These are phyloP conservation scores for Sciurus carolinensis DNA, from an alignment of 2,797 vertebrate species.

Conservation along the genomic window DNA sequence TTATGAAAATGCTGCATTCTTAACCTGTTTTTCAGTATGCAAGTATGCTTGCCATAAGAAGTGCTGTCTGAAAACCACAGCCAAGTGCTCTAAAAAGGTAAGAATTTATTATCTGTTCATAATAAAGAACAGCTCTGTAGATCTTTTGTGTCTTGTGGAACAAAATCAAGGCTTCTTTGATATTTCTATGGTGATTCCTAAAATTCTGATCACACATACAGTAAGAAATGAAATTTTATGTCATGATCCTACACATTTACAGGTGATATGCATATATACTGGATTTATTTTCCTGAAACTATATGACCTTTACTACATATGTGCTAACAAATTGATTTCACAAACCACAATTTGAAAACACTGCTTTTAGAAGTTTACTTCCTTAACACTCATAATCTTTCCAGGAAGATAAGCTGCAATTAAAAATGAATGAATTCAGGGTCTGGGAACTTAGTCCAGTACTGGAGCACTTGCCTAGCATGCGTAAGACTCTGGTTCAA, in stretches of 20 bases:
- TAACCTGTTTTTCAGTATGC: conserved; percentile 93
- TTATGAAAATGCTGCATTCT: conserved; percentile 64
- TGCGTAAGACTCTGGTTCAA: not conserved
- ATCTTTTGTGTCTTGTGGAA: not conserved
- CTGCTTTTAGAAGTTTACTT: conserved; percentile 28
- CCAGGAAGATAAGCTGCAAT: conserved; percentile 13
- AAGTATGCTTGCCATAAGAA: conserved; percentile 99
- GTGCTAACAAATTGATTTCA: conserved; percentile 43
- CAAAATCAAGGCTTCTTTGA: conserved; percentile 32
- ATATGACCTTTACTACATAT: not conserved
- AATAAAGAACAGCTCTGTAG: not conserved
- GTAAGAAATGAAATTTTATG: conserved; percentile 51
- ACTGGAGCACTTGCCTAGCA: not conserved
- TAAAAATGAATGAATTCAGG: conserved; percentile 11
- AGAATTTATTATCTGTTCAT: conserved; percentile 67
- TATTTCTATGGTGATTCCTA: conserved; percentile 57
- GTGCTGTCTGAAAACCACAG: conserved; percentile 97
- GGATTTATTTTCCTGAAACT: conserved; percentile 41
- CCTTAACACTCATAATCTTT: not conserved
- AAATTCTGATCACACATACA: conserved; percentile 39
- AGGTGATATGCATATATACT: not conserved
- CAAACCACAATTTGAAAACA: not conserved
- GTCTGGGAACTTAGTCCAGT: too few relatives aligned
- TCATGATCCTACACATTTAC: not conserved
- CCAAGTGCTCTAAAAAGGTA: conserved; percentile 99